Percentiles rank a stretch among this genome's conserved stretches.
Evolutionary conservation across 2,888 invertebrate genomes (phyloP).

Genomic region (Philereme vetulata): DNA sequence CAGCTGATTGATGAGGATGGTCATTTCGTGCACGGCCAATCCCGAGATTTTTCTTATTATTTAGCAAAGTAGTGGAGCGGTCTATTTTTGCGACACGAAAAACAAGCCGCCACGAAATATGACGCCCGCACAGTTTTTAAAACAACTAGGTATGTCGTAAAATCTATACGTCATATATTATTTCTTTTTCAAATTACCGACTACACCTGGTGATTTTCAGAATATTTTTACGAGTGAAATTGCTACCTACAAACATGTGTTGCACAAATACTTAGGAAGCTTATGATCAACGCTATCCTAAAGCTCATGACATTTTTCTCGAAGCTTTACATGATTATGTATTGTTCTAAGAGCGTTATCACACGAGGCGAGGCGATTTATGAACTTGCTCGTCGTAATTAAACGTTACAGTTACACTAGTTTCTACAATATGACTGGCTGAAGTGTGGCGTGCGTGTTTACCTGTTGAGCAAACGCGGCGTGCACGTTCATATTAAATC

Average conservation of each 20-base stretch:
- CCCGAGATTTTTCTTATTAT: constrained; percentile 83
- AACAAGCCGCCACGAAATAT: constrained; percentile 76
- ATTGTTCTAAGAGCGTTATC: not conserved
- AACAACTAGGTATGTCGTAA: constrained; percentile 44
- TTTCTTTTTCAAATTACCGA: constrained; percentile 21
- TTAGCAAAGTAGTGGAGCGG: constrained; percentile 80
- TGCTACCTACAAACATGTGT: not conserved
- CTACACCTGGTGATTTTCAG: constrained; percentile 21
- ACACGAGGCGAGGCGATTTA: too few species aligned
- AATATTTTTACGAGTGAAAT: not conserved
- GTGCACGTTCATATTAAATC: too few species aligned
- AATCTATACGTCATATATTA: constrained; percentile 37
- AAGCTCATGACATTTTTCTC: not conserved
- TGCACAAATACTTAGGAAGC: constrained; percentile 10
- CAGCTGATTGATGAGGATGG: constrained; percentile 84
- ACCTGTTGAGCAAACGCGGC: too few species aligned
- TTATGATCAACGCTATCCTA: constrained; percentile 11
- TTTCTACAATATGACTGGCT: too few species aligned
- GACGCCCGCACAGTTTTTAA: constrained; percentile 61
- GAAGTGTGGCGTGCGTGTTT: too few species aligned
- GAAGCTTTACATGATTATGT: not conserved
- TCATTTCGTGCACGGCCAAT: constrained; percentile 84
- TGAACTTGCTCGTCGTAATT: too few species aligned
- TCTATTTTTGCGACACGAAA: constrained; percentile 81
- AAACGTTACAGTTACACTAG: too few species aligned